Conservation (phyloP, 1,140 invertebrate species). For the Pararge aegeria region DNA sequence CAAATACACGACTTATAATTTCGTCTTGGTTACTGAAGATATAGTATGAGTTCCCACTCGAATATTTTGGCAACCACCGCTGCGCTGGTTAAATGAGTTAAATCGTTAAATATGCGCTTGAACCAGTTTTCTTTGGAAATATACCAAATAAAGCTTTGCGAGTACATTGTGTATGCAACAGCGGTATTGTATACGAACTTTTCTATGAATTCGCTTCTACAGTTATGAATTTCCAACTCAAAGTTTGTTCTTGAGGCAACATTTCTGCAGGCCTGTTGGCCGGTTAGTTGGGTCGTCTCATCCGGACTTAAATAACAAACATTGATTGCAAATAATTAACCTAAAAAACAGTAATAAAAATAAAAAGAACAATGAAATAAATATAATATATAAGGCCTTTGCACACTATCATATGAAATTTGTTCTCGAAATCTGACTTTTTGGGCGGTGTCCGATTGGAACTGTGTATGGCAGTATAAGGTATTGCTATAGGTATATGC, state of each 20-base stretch:
- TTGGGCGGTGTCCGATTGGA: no score
- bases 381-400: no score
- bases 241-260: neutral
- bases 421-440: no score
- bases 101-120: slow-evolving; percentile 26
- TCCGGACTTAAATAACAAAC: neutral
- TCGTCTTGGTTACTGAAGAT: no score
- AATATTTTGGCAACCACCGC: slow-evolving; percentile 28
- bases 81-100: slow-evolving; percentile 1
- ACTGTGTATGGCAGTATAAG: no score
- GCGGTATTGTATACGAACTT: neutral
- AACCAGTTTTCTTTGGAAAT: slow-evolving; percentile 21
- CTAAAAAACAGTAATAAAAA: no score
- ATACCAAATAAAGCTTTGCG: slow-evolving; percentile 17
- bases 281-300: neutral
- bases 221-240: neutral
- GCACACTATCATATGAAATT: no score
- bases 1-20: no score
- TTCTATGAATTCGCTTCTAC: neutral
- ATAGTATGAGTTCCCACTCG: neutral
- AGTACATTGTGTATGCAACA: slow-evolving; percentile 8
- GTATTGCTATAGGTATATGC: no score
- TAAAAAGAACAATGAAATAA: no score
- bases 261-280: neutral
- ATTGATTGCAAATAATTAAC: neutral